Percentiles rank a stretch among this genome's conserved stretches.
Conservation (phyloP, 2,113 vertebrate species). For the human (Homo sapiens) region GRCh38 chr11:88603501-88604000, state of each 20-base stretch:
- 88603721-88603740: neutral
- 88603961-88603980: neutral
- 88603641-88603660: neutral
- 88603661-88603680: neutral
- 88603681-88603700: neutral
- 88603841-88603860: neutral
- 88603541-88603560: neutral
- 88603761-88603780: neutral
- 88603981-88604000: neutral
- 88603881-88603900: neutral
- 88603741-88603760: neutral
- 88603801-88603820: neutral
- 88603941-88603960: neutral
- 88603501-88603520: neutral
- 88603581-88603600: neutral
- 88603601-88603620: neutral
- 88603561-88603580: neutral
- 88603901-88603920: neutral
- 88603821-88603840: neutral
- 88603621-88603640: neutral
- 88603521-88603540: neutral
- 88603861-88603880: neutral
- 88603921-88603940: neutral
- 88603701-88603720: neutral
- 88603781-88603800: neutral